Conservation (phyloP, 2,888 invertebrate genomes). For the Danaus chrysippus region DNA sequence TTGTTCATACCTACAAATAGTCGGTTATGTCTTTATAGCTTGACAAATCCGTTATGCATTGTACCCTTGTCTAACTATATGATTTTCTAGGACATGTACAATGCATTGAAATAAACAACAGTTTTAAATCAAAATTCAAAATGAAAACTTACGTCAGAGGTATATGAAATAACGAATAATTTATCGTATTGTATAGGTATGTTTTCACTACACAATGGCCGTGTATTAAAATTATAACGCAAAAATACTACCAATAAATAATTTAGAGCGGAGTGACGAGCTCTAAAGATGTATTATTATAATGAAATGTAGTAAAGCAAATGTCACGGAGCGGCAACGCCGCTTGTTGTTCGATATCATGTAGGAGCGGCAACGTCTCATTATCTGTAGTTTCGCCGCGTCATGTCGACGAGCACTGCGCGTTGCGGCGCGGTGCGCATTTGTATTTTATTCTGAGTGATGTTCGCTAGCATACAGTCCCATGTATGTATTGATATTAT, state of each 20-base stretch:
- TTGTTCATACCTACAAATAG: no score
- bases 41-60: no score
- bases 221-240: slow-evolving; percentile 20
- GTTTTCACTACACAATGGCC: no score
- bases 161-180: no score
- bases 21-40: no score
- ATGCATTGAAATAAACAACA: no score
- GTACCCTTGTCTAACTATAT: no score
- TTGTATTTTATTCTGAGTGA: background rate
- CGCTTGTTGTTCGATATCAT: slow-evolving; percentile 47
- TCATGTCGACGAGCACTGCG: slow-evolving; percentile 45
- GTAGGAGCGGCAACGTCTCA: slow-evolving; percentile 52
- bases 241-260: slow-evolving; percentile 24
- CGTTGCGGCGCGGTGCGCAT: slow-evolving; percentile 23
- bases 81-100: no score
- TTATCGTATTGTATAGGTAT: no score
- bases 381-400: slow-evolving; percentile 50
- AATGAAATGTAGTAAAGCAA: slow-evolving; percentile 42
- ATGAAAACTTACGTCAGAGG: no score
- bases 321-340: slow-evolving; percentile 54
- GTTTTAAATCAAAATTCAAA: no score
- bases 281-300: slow-evolving; percentile 35
- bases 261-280: slow-evolving; percentile 24
- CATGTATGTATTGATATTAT: slow-evolving; percentile 2
- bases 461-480: background rate